phyloP scores from a whole-genome alignment of 2,888 invertebrate genomes.

The Lycaena phlaeas region DNA sequence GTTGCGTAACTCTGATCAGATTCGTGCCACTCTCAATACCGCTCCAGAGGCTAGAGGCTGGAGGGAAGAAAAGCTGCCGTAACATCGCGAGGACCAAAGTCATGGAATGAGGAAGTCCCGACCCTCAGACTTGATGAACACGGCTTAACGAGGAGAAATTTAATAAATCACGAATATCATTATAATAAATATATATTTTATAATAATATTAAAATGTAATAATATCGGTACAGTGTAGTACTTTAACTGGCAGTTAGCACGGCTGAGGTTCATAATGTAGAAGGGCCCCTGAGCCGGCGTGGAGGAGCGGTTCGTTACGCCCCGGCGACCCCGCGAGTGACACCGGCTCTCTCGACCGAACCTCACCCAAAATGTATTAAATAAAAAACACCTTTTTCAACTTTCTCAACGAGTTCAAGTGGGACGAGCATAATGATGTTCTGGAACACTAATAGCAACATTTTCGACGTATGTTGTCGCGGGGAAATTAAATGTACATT shows the following conservation, averaged over 20 bases:
- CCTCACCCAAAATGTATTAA: slow-evolving; percentile 53
- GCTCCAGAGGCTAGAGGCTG: too few relatives aligned
- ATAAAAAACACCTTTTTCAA: slow-evolving; percentile 54
- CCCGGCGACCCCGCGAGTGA: slow-evolving; percentile 56
- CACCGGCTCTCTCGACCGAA: slow-evolving; percentile 49
- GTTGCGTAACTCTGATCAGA: too few relatives aligned
- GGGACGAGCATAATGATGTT: slow-evolving; percentile 30
- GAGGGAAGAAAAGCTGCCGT: too few relatives aligned
- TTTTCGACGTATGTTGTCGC: slow-evolving; percentile 1
- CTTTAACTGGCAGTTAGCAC: slow-evolving; percentile 10
- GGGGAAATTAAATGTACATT: not conserved
- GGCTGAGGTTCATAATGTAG: slow-evolving; percentile 14
- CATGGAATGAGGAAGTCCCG: too few relatives aligned
- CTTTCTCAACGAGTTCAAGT: slow-evolving; percentile 40
- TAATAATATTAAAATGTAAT: not conserved
- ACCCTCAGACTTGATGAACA: too few relatives aligned
- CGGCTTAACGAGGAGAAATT: too few relatives aligned
- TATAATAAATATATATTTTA: too few relatives aligned
- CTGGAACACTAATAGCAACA: slow-evolving; percentile 2
- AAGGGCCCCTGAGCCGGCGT: slow-evolving; percentile 26
- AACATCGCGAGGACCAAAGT: too few relatives aligned
- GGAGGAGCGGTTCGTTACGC: slow-evolving; percentile 57
- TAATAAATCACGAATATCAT: too few relatives aligned
- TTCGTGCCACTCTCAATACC: too few relatives aligned
- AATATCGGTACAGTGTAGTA: slow-evolving; percentile 1